Evolutionary conservation across 2,888 invertebrate species (phyloP), one percentile per base, ranked within the genome.

Genomic region (Microchrysa polita): DNA sequence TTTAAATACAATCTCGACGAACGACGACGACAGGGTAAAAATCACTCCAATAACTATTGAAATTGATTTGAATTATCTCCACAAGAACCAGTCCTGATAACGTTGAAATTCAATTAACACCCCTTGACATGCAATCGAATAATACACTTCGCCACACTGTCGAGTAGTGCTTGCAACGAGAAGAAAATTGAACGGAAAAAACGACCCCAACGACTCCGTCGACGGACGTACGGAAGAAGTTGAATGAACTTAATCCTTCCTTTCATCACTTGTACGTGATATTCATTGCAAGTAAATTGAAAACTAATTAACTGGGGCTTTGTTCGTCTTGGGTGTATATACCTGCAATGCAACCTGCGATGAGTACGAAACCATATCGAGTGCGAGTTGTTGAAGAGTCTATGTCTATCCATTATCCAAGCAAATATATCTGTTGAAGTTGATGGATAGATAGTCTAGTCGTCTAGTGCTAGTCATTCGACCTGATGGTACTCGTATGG

Each of bases 201-300:
- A 34, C 2, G 48, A 48, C n/a, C n/a, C n/a, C n/a, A n/a, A n/a
- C n/a, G n/a, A n/a, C n/a, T n/a, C n/a, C n/a, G n/a, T n/a, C n/a
- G n/a, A n/a, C n/a, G n/a, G n/a, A n/a, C n/a, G 48, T n/a, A n/a
- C 5, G 10, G 10, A 10, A 48, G 12, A 48, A 48, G 48, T 7
- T 34, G 27, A 48, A n/a, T 12, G 16, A n/a, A 48, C 16, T 48
- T 48, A 12, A 48, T 48, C 48, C 48, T 48, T 12, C 48, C 10
- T 48, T 48, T 48, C 48, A 48, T 48, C 48, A 48, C 48, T n/a
- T 4, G 48, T n/a, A 48, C 12, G 48, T 48, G 48, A 48, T 12
- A 48, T 48, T n/a, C 48, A 48, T 48, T 48, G 16, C 10, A 48
- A 48, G 48, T n/a, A 48, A 48, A 48, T 48, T 48, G 48, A 48